Evolutionary conservation across 2,113 vertebrate genomes (phyloP), one percentile per base, ranked within the genome.

Genomic region (Sinocyclocheilus rhinocerous): DNA sequence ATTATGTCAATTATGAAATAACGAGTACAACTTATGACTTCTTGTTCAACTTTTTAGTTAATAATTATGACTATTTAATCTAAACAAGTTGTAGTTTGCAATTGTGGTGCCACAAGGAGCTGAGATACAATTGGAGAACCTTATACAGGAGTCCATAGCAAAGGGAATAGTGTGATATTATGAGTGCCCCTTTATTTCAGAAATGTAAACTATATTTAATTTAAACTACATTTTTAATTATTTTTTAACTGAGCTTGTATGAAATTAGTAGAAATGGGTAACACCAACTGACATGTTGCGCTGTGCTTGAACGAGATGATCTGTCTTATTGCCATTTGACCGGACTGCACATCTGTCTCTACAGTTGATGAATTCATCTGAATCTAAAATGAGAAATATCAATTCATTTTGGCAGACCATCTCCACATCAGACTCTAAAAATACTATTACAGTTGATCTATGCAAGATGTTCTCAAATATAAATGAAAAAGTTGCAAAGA

Each of bases 331-430:
- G 16, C 63, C 26, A 1, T 16, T 7, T 78, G 52, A 26, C 29
- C 67, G 11, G 52, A 39, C 26, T 65, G 63, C 45, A 81, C 83
- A 67, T 59, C 50, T 57, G 36, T 79, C 63, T 26, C 73, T 52
- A 55, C 29, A 78, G 63, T 26, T 76, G n/a, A 65, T 22, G 72
- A 85, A 63, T n/a, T 73, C 69, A 48, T 83, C 84, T 20, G 83
- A 26, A 42, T 33, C 84, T 79, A 69, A 12, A 65, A 65, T 18
- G 9, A 45, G 36, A 13, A 63, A 42, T 10, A 42, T 36, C 22
- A 42, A 42, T 59, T 0, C 7, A n/a, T 36, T 36, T 39, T 36
- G 33, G 29, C 36, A 39, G 20, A 24, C 33, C 55, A n/a, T 39
- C 20, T 18, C 4, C 11, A 4, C 11, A 36, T 72, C 1, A 36